A percentile compares a stretch with the other conserved stretches of the same genome.
Evolutionary conservation across 2,113 vertebrate species (phyloP).

Genomic region (Boulengeromyrus knoepffleri): DNA sequence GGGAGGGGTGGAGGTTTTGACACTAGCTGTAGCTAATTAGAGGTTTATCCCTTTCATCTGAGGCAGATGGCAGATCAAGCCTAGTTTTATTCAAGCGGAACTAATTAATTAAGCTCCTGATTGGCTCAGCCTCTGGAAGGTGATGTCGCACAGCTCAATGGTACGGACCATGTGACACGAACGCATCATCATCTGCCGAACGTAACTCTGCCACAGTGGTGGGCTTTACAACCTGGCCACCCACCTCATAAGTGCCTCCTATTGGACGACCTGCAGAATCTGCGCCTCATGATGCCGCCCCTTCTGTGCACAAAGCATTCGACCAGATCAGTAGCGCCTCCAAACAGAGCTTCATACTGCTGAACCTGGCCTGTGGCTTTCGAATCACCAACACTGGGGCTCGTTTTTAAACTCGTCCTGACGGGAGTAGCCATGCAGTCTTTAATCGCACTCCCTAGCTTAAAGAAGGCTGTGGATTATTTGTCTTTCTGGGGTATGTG

Average conservation of each 20-base stretch:
- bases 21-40: background rate
- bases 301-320: background rate
- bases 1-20: background rate
- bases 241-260: background rate
- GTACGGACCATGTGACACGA: background rate
- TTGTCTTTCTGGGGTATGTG: background rate
- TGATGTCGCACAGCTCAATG: background rate
- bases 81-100: background rate
- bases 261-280: background rate
- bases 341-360: background rate
- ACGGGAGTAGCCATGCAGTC: background rate
- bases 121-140: background rate
- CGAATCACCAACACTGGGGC: too few relatives aligned
- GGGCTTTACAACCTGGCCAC: background rate
- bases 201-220: background rate
- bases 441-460: background rate
- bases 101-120: background rate
- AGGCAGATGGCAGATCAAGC: slow-evolving; percentile 1
- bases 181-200: background rate
- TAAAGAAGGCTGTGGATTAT: background rate
- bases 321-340: background rate
- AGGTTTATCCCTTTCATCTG: background rate
- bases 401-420: background rate
- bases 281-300: background rate
- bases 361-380: background rate